Base-by-base conservation (phyloP, 2,797 vertebrate genomes). In the Pangasius larnaudii region DNA sequence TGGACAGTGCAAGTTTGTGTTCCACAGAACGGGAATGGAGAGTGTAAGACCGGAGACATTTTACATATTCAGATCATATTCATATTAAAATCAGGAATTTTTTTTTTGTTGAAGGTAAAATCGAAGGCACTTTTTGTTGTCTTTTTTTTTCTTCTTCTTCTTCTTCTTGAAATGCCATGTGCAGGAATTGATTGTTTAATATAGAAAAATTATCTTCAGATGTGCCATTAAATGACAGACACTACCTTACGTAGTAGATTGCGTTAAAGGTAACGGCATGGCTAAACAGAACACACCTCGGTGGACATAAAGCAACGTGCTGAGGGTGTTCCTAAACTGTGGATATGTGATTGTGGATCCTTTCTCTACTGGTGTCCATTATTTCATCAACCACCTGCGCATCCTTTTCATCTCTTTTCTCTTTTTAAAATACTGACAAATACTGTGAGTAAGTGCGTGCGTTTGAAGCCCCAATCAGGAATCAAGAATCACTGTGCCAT, bases 371-470 rank as follows among this genome's bases (percentile, higher is more conserved):
- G 81, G 27, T 33, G 61, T 33, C 81, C 63, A 84, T 84, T 84
- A 84, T 67, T 84, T 69, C 63, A 84, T 84, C 46, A 53, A 84
- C 81, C 81, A 84, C 81, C 81, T 69, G 81, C n/a, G 81, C 63
- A 51, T 84, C 81, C 63, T 69, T 84, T 84, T 67, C 33, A 83
- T 19, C 27, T 39, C 63, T 22, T 46, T 33, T 72, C 51, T 58
- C 58, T 46, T 69, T 59, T 61, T 16, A 13, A 82, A 49, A 82
- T 33, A n/a, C 22, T 71, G 59, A 80, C 80, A 36, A 65, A 65
- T 63, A 42, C 58, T 16, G 80, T 81, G 79, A 56, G 14, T 79
- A 5, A 56, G 74, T 39, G 79, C 9, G 56, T 30, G 58, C 1
- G 42, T 53, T 59, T 56, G 9, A 46, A 63, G 56, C n/a, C 33